Evolutionary conservation across 2,113 vertebrate genomes (phyloP).

Genomic region (Merops nubicus): DNA sequence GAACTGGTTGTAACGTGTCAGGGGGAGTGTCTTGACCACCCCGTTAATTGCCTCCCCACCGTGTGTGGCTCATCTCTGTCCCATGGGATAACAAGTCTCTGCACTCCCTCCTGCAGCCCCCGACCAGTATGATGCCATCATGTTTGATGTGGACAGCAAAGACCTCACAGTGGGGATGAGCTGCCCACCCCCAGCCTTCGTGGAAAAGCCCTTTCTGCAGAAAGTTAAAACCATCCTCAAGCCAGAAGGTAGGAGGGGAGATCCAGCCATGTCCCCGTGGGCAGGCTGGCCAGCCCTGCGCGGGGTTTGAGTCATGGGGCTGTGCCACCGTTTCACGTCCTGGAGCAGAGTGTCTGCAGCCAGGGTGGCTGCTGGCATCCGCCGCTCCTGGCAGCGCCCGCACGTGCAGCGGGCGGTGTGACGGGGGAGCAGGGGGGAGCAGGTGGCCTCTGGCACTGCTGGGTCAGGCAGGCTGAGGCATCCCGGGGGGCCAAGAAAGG

Average conservation of each 20-base stretch:
- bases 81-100: not conserved
- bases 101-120: slow-evolving; percentile 61
- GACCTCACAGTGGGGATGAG: slow-evolving; percentile 91
- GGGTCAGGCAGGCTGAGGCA: not conserved
- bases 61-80: not conserved
- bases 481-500: not conserved
- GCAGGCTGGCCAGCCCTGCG: not conserved
- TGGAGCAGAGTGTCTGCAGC: fast-evolving
- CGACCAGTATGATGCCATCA: slow-evolving; percentile 82
- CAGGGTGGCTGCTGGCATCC: not conserved
- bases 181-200: slow-evolving; percentile 91
- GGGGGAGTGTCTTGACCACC: not conserved
- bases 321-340: not conserved
- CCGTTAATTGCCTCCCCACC: fast-evolving
- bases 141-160: slow-evolving; percentile 98
- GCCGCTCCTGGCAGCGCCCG: fast-evolving
- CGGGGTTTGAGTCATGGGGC: not conserved
- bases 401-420: not conserved
- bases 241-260: slow-evolving; percentile 79
- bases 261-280: fast-evolving
- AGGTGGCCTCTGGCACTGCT: not conserved
- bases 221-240: slow-evolving; percentile 85
- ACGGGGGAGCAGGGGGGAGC: not conserved
- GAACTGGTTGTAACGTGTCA: fast-evolving
- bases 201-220: slow-evolving; percentile 84